A percentile compares a stretch with the other conserved stretches of the same genome.
These are phyloP conservation scores for Rhagophthalmus giganteus DNA, from an alignment of 2,888 invertebrate species.

Conservation along the genomic window DNA sequence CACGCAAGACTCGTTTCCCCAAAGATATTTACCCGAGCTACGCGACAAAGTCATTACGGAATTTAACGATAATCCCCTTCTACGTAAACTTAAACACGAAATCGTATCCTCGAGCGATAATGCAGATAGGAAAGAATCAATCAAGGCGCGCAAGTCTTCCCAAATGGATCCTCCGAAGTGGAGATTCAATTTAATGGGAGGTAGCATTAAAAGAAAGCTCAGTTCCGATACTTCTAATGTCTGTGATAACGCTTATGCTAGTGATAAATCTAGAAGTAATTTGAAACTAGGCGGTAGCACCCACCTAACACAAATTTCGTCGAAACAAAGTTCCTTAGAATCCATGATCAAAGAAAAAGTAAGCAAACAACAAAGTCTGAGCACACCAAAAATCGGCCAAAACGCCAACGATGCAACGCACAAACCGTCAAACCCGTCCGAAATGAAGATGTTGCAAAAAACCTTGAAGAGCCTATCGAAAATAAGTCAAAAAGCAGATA, in stretches of 20 bases:
- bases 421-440: conserved; percentile 11
- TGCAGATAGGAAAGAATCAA: conserved; percentile 41
- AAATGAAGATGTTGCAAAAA: conserved; percentile 27
- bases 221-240: conserved; percentile 40
- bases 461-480: conserved; percentile 31
- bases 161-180: conserved; percentile 45
- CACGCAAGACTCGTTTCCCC: conserved; percentile 66
- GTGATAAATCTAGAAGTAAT: conserved; percentile 19
- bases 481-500: conserved; percentile 24
- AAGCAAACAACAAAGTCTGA: conserved; percentile 17
- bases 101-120: conserved; percentile 50
- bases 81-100: conserved; percentile 52
- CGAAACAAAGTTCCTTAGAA: conserved; percentile 24
- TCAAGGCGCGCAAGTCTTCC: conserved; percentile 33
- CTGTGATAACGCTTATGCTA: conserved; percentile 25
- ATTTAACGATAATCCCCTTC: conserved; percentile 60
- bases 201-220: conserved; percentile 47
- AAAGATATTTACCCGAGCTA: conserved; percentile 67
- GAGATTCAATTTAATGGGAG: conserved; percentile 49
- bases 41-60: conserved; percentile 67
- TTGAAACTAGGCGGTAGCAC: conserved; percentile 11
- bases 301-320: conserved; percentile 17
- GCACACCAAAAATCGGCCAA: conserved; percentile 19
- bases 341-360: conserved; percentile 24
- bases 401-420: conserved; percentile 3